Conservation (phyloP, 2,888 invertebrate genomes). For the Mongoloraphidia duomilia region DNA sequence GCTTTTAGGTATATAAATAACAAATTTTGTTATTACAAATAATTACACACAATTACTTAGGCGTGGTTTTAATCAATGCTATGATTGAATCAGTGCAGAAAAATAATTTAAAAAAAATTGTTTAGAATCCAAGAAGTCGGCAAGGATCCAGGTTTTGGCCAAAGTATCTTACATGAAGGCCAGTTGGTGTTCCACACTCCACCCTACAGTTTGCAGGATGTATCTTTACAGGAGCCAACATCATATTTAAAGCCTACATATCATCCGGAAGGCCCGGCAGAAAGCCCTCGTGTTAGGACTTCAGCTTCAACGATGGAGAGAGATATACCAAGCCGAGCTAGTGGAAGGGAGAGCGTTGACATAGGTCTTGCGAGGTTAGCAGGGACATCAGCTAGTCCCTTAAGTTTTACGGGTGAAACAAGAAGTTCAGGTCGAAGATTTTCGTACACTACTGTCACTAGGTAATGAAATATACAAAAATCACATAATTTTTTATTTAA, state of each 20-base stretch:
- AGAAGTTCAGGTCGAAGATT: slow-evolving; percentile 37
- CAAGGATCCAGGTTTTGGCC: slow-evolving; percentile 83
- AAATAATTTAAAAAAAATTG: background rate
- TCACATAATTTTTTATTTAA: slow-evolving; percentile 8
- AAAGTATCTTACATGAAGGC: slow-evolving; percentile 78
- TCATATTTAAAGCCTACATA: background rate
- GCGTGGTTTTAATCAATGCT: background rate
- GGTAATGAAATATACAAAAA: slow-evolving; percentile 23
- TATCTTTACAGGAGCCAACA: slow-evolving; percentile 49
- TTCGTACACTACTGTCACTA: slow-evolving; percentile 41
- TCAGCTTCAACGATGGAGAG: background rate
- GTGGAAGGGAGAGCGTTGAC: slow-evolving; percentile 18
- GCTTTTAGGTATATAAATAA: slow-evolving; percentile 43
- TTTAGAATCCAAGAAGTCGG: slow-evolving; percentile 54
- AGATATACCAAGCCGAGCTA: slow-evolving; percentile 4
- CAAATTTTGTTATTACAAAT: background rate
- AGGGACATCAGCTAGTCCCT: slow-evolving; percentile 29
- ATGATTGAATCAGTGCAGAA: slow-evolving; percentile 1
- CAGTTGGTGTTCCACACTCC: slow-evolving; percentile 83
- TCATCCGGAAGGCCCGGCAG: slow-evolving; percentile 4
- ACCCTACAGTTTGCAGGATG: slow-evolving; percentile 67
- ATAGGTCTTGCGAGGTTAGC: slow-evolving; percentile 13
- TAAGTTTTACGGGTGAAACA: slow-evolving; percentile 20
- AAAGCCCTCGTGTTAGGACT: slow-evolving; percentile 14
- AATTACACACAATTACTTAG: background rate